Evolutionary conservation across 1,140 invertebrate genomes (phyloP).

Genomic region (Scaptodrosophila lebanonensis): DNA sequence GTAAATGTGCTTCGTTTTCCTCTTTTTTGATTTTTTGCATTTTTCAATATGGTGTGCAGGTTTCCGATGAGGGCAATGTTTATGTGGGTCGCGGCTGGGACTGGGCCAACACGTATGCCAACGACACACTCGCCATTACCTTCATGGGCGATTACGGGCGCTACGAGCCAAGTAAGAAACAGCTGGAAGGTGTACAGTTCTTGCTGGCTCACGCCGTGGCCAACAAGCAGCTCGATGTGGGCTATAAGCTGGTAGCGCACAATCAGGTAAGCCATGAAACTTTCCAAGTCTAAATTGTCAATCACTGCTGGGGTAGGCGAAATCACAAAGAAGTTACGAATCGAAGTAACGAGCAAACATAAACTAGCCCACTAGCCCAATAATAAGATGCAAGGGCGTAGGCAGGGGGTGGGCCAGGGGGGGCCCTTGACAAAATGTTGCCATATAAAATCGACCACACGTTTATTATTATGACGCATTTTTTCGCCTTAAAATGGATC

Average conservation of each 20-base stretch:
- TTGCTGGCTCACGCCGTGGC: constrained; percentile 68
- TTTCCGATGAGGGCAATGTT: constrained; percentile 81
- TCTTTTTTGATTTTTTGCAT: constrained; percentile 7
- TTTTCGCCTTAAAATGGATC: too few relatives aligned
- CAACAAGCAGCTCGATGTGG: constrained; percentile 50
- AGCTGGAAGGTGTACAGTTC: constrained; percentile 68
- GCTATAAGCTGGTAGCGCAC: constrained; percentile 77
- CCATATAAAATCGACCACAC: too few relatives aligned
- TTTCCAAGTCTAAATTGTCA: too few relatives aligned
- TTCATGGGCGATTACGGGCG: constrained; percentile 78
- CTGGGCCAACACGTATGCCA: constrained; percentile 78
- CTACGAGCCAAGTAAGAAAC: constrained; percentile 60
- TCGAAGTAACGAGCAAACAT: background rate
- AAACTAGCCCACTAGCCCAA: background rate
- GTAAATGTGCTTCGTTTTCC: constrained; percentile 19
- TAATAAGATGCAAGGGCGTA: too few relatives aligned
- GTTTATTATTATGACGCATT: too few relatives aligned
- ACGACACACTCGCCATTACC: constrained; percentile 77
- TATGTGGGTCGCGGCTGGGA: constrained; percentile 82
- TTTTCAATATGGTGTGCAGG: constrained; percentile 56
- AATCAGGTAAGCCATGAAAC: constrained; percentile 71
- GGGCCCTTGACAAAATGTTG: too few relatives aligned
- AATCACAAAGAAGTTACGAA: background rate
- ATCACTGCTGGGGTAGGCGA: too few relatives aligned
- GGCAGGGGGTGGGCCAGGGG: too few relatives aligned